Evolutionary conservation across 2,888 invertebrate genomes (phyloP).

Genomic region (Podabrus alpinus): DNA sequence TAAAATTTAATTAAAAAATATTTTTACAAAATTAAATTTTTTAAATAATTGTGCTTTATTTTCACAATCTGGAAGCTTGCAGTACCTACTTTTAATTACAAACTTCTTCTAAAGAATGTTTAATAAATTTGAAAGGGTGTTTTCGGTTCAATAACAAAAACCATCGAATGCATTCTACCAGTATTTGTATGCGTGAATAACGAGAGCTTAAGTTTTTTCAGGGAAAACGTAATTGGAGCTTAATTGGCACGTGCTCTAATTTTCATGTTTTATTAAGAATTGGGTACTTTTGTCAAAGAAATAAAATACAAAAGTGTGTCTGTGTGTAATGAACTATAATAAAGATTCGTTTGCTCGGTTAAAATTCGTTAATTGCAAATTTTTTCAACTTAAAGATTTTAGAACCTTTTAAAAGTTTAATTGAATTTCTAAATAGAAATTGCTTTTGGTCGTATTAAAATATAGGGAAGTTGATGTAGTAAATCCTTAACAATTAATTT

Average conservation of each 20-base stretch:
- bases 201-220: background rate
- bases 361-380: background rate
- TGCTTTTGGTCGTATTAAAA: conserved; percentile 2
- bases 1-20: background rate
- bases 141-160: background rate
- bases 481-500: background rate
- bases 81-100: background rate
- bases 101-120: background rate
- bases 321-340: background rate
- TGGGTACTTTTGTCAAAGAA: background rate
- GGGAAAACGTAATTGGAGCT: background rate
- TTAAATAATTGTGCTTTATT: background rate
- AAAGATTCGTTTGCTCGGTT: background rate
- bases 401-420: conserved; percentile 25
- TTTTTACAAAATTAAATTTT: background rate
- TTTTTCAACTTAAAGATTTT: background rate
- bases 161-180: background rate
- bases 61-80: background rate
- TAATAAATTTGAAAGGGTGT: background rate
- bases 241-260: background rate
- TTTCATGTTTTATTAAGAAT: background rate
- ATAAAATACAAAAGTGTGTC: background rate
- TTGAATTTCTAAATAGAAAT: conserved; percentile 24
- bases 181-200: background rate
- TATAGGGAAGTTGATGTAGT: background rate